A percentile compares a stretch with the other conserved stretches of the same genome.
phyloP scores from a whole-genome alignment of 2,113 vertebrate species.

The Rhea americana region DNA sequence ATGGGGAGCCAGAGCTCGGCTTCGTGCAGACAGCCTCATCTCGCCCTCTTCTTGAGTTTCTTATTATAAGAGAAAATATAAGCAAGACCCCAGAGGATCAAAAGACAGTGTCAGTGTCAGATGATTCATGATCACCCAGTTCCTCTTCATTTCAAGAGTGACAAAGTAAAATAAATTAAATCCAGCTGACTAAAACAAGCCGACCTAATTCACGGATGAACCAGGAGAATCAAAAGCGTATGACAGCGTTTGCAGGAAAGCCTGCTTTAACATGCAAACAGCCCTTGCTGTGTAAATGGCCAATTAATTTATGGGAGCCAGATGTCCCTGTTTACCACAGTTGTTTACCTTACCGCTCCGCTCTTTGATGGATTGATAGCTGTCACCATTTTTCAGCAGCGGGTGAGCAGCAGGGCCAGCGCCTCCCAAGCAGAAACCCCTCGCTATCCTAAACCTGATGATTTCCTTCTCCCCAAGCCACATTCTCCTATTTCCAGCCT shows the following conservation, averaged over 20 bases:
- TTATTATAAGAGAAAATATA: conserved; percentile 65
- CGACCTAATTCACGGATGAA: conserved; percentile 60
- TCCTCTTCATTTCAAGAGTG: conserved; percentile 72
- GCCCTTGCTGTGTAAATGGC: conserved; percentile 70
- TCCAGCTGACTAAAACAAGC: conserved; percentile 72
- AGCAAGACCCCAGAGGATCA: conserved; percentile 68
- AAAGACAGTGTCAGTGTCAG: conserved; percentile 63
- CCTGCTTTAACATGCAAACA: conserved; percentile 73
- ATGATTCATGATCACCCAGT: conserved; percentile 69
- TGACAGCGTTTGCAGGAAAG: conserved; percentile 66
- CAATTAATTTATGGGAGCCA: conserved; percentile 75
- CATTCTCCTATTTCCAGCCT: conserved; percentile 6
- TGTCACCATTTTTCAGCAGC: conserved; percentile 54
- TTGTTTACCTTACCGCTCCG: conserved; percentile 66
- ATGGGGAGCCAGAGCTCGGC: conserved; percentile 17
- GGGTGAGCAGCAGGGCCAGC: neutral
- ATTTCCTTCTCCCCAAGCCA: neutral
- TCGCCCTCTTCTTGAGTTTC: conserved; percentile 44
- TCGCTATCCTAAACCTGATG: neutral
- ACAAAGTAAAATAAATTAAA: conserved; percentile 75
- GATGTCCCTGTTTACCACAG: conserved; percentile 45
- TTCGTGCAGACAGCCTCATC: conserved; percentile 60
- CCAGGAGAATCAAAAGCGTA: conserved; percentile 70
- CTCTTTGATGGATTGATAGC: conserved; percentile 64
- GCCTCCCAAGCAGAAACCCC: conserved; percentile 38